phyloP scores from a whole-genome alignment of 2,113 vertebrate genomes.

The Brachirus orientalis region DNA sequence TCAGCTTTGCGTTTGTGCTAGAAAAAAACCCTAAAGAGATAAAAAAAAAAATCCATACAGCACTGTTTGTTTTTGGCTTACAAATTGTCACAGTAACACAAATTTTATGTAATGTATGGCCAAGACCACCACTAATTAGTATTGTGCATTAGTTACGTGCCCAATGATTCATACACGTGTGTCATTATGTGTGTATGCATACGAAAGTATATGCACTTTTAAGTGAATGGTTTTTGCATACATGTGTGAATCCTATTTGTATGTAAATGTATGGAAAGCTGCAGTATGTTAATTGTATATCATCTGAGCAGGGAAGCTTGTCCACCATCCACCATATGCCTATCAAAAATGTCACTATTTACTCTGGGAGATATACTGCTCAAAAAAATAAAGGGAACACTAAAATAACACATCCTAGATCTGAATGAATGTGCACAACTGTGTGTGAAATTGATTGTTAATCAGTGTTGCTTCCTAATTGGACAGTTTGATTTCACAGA shows the following conservation, averaged over 20 bases:
- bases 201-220: background rate
- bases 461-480: no score
- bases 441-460: no score
- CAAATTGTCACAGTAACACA: conserved; percentile 14
- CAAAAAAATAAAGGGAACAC: no score
- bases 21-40: no score
- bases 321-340: background rate
- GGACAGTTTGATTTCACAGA: no score
- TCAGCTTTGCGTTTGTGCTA: no score
- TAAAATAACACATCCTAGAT: no score
- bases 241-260: background rate
- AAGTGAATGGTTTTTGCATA: background rate
- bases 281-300: background rate
- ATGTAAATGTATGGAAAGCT: background rate
- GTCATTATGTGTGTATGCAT: background rate
- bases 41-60: background rate
- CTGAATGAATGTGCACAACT: no score
- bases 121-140: no score
- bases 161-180: conserved; percentile 8
- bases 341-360: background rate
- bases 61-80: conserved; percentile 9
- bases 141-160: background rate
- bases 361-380: no score
- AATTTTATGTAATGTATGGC: conserved; percentile 32
- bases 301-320: background rate